Evolutionary conservation across 2,113 vertebrate species (phyloP).

Genomic region (Columba janthina): DNA sequence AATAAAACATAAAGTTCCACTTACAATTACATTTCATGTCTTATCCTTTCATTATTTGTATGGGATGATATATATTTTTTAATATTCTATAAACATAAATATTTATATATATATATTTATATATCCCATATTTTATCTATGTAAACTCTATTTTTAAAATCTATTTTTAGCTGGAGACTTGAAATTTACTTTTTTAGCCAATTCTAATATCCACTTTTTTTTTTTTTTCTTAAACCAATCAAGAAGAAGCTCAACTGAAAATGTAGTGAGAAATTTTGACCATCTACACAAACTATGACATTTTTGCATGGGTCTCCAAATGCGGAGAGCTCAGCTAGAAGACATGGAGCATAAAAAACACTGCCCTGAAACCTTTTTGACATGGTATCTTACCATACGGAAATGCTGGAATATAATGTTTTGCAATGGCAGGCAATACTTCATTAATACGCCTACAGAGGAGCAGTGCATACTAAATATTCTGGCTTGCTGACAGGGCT

Average conservation of each 20-base stretch:
- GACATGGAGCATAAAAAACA: neutral
- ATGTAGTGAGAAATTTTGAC: neutral
- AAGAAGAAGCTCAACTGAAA: neutral
- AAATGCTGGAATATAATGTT: slow-evolving; percentile 1
- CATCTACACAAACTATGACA: neutral
- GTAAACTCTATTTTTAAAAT: neutral
- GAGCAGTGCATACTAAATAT: slow-evolving; percentile 1
- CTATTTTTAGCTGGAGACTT: neutral
- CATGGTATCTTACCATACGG: neutral
- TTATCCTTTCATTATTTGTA: neutral
- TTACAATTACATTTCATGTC: neutral
- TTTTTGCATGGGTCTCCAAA: neutral
- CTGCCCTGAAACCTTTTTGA: neutral
- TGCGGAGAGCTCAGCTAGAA: neutral
- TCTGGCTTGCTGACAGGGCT: slow-evolving; percentile 3
- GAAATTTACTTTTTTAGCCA: neutral
- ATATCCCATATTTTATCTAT: no score
- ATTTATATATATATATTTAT: neutral
- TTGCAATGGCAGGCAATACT: neutral
- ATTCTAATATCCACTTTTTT: neutral
- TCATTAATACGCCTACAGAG: slow-evolving; percentile 1
- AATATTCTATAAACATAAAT: no score
- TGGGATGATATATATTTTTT: neutral
- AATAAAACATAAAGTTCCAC: neutral
- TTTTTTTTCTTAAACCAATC: neutral